Base-by-base conservation (phyloP, 2,113 vertebrate species). In the Lophius piscatorius region DNA sequence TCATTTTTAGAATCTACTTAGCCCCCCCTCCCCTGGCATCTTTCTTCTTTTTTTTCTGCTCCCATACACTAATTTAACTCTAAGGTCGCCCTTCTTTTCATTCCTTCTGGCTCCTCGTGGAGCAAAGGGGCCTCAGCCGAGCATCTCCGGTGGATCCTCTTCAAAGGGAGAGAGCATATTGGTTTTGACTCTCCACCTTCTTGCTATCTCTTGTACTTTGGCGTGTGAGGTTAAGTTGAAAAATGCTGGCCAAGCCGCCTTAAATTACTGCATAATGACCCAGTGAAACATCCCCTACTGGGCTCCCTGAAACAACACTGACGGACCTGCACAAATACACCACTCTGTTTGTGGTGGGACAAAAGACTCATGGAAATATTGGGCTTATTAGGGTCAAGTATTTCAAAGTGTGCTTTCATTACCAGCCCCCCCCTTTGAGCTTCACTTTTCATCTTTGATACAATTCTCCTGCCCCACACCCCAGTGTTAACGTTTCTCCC, bases 281-380 rank as follows among this genome's bases (percentile, higher is more conserved):
- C 73, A 36, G 41, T 42, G 61, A 85, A 83, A 80, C 57, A 59
- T 72, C 72, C 67, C 71, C 80, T 73, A 67, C 83, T 31, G 29
- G 34, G 16, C 33, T 66, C 46, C 80, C 84, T 86, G 70, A 86
- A 92, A 85, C 74, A 90, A 89, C 88, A 88, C 63, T 67, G 73
- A 60, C 56, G 51, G 74, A 78, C 39, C n/a, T n/a, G n/a, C n/a
- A n/a, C n/a, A n/a, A n/a, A n/a, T n/a, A n/a, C n/a, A n/a, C n/a
- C n/a, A n/a, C n/a, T n/a, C n/a, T 72, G 74, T 73, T 58, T 54
- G 40, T 55, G 54, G 40, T 70, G 62, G 67, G 57, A 39, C 54
- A 61, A 47, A 44, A 48, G 51, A 56, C 51, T 73, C 54, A 14
- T 84, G 84, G 76, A 78, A 88, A 88, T 81, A 86, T 74, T 79